Percentiles rank a stretch among this genome's conserved stretches.
Evolutionary conservation across 2,797 vertebrate species (phyloP).

Genomic region (Mus minutoides): DNA sequence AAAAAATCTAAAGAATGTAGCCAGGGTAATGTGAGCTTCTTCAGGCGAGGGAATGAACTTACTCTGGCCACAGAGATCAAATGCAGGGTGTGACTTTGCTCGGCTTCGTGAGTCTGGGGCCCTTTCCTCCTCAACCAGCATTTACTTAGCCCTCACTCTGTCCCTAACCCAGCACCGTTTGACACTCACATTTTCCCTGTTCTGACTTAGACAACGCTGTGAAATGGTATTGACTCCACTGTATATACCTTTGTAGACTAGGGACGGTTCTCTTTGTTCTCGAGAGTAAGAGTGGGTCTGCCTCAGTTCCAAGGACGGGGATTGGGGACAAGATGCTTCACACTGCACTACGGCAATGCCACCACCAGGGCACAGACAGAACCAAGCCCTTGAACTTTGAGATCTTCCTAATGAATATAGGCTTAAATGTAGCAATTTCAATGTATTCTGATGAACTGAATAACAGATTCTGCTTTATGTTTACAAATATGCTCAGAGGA

Average conservation of each 20-base stretch:
- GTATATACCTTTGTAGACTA: background rate
- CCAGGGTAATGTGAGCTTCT: background rate
- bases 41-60: background rate
- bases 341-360: background rate
- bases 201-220: background rate
- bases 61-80: background rate
- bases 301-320: background rate
- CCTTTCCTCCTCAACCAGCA: background rate
- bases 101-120: background rate
- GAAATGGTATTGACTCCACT: background rate
- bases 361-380: accelerated
- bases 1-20: slow-evolving; percentile 42
- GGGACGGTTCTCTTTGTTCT: background rate
- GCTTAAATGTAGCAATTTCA: slow-evolving; percentile 19
- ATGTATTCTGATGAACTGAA: background rate
- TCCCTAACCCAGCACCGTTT: background rate
- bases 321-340: background rate
- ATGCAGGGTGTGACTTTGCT: background rate
- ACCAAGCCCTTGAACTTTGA: background rate
- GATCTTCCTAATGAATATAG: background rate
- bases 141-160: background rate
- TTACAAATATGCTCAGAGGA: background rate
- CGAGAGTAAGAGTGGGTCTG: background rate
- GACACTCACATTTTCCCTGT: background rate
- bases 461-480: background rate